phyloP scores from a whole-genome alignment of 2,888 invertebrate species.

The Noctua janthina region DNA sequence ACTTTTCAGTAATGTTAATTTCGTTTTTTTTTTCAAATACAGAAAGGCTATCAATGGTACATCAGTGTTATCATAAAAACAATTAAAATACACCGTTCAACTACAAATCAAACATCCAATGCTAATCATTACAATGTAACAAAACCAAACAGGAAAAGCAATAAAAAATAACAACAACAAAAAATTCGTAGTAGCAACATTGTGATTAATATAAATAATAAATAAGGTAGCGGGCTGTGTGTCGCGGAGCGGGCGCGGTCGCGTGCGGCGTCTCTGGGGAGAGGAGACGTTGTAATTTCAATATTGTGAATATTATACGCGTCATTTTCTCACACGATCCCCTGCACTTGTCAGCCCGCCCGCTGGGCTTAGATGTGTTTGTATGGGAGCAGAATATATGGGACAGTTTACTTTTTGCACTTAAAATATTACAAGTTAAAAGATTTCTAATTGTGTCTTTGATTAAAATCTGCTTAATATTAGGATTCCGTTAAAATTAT shows the following conservation, averaged over 20 bases:
- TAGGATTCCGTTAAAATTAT: neutral
- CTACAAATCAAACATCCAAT: conserved; percentile 26
- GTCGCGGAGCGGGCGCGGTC: conserved; percentile 72
- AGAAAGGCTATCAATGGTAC: neutral
- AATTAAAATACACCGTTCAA: neutral
- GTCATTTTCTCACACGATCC: conserved; percentile 84
- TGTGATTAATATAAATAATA: conserved; percentile 87
- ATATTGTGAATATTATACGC: conserved; percentile 86
- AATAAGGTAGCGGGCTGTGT: conserved; percentile 78
- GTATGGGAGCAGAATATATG: conserved; percentile 52
- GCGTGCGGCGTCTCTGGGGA: conserved; percentile 77
- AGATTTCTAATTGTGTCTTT: conserved; percentile 12
- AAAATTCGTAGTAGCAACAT: conserved; percentile 75
- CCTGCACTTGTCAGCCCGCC: conserved; percentile 73
- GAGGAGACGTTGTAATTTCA: conserved; percentile 75
- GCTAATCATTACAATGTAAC: conserved; percentile 40
- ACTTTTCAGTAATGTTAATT: neutral
- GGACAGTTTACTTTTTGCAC: conserved; percentile 30
- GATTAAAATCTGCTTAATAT: neutral
- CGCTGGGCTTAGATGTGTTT: conserved; percentile 64
- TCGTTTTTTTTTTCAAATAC: neutral
- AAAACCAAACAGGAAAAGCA: conserved; percentile 50
- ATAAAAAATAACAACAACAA: conserved; percentile 67
- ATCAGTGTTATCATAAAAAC: neutral
- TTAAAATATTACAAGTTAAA: conserved; percentile 21